Percentiles rank a stretch among this genome's conserved stretches.
These are phyloP conservation scores for Penaeus chinensis DNA, from an alignment of 1,140 invertebrate species.

Conservation along the genomic window DNA sequence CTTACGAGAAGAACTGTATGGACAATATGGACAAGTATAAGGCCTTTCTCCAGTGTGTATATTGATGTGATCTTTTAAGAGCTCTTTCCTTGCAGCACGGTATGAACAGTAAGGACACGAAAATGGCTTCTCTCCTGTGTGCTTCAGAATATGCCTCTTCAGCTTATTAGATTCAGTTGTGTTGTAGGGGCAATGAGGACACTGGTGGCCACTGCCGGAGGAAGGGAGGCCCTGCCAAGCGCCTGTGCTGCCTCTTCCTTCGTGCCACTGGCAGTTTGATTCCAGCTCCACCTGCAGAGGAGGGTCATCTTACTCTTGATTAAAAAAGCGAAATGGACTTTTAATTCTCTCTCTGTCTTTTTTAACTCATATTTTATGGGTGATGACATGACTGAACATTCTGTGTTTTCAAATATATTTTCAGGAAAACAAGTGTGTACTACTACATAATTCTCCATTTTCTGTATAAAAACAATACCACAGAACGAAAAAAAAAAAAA, in stretches of 20 bases:
- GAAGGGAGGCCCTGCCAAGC: constrained; percentile 43
- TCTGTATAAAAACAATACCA: too few species aligned
- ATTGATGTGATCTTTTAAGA: constrained; percentile 54
- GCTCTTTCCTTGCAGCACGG: constrained; percentile 43
- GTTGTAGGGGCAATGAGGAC: too few species aligned
- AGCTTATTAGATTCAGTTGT: constrained; percentile 27
- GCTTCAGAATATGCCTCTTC: constrained; percentile 31
- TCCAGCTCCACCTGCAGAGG: too few species aligned
- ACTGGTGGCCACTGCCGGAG: constrained; percentile 13
- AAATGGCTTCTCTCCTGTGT: constrained; percentile 46
- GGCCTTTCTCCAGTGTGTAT: constrained; percentile 60
- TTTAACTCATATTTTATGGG: too few species aligned
- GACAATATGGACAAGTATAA: constrained; percentile 56
- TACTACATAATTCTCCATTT: too few species aligned
- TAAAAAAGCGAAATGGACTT: constrained; percentile 6
- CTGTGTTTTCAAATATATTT: too few species aligned
- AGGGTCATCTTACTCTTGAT: background rate
- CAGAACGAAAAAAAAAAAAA: too few species aligned
- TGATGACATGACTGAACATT: too few species aligned
- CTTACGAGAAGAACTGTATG: constrained; percentile 59
- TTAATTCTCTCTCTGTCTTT: background rate
- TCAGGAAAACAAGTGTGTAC: too few species aligned
- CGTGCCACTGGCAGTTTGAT: background rate
- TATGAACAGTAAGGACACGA: constrained; percentile 45
- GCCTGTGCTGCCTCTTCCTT: constrained; percentile 35